phyloP scores from a whole-genome alignment of 2,113 vertebrate species.

The Toxotes chatareus region DNA sequence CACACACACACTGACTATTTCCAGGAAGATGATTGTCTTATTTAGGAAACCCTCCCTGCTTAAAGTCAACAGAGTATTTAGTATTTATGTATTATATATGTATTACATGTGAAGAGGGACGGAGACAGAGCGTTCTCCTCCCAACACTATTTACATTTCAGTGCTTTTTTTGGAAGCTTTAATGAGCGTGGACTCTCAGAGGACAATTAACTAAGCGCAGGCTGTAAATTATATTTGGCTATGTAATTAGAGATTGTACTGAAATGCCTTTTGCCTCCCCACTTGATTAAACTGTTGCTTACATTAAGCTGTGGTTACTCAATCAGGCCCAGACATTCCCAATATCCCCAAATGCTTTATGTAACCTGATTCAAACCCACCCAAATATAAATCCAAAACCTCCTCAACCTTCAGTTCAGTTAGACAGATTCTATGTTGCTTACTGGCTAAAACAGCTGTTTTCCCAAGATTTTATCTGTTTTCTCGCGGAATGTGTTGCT shows the following conservation, averaged over 20 bases:
- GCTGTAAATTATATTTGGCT: slow-evolving; percentile 43
- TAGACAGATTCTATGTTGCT: not conserved
- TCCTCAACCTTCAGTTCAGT: slow-evolving; percentile 18
- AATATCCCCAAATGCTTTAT: slow-evolving; percentile 50
- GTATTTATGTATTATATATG: slow-evolving; percentile 1
- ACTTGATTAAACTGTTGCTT: slow-evolving; percentile 42
- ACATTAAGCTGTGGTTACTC: slow-evolving; percentile 47
- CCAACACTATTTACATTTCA: slow-evolving; percentile 11
- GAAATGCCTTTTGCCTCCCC: slow-evolving; percentile 31
- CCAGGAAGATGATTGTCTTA: not conserved
- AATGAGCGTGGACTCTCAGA: slow-evolving; percentile 32
- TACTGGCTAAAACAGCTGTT: not conserved
- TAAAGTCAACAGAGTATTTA: not conserved
- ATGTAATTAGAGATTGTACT: slow-evolving; percentile 53
- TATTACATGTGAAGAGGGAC: not conserved
- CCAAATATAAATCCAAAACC: slow-evolving; percentile 30
- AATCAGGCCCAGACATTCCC: slow-evolving; percentile 28
- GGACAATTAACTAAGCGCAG: slow-evolving; percentile 44
- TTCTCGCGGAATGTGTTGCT: not conserved
- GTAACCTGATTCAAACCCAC: slow-evolving; percentile 53
- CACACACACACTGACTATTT: slow-evolving; percentile 17
- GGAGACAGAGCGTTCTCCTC: not conserved
- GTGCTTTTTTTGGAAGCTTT: slow-evolving; percentile 13
- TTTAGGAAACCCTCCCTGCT: slow-evolving; percentile 8
- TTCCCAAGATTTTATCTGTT: not conserved